Base-by-base conservation (phyloP, 2,888 invertebrate species). In the Silvanus unidentatus region DNA sequence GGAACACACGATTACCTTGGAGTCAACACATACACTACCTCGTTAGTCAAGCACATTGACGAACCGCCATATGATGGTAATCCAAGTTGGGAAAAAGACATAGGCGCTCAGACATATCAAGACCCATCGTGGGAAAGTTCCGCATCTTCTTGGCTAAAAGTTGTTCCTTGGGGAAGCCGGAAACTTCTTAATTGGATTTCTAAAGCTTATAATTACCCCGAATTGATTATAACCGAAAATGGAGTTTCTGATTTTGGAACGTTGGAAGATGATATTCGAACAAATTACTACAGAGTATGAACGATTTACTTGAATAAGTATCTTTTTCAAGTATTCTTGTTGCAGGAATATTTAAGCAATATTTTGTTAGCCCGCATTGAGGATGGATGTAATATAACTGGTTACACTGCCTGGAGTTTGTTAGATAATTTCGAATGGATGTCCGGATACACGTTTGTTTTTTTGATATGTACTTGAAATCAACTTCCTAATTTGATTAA, bases 1-100 rank as follows among this genome's bases (percentile, higher is more conserved):
- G 81, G 77, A 0, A 79, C 86, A 0, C 74, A 75, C 1, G 88
- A 90, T 64, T 86, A 83, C 67, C 73, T 88, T 42, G 88, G 86
- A 1, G 64, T 88, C n/a, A 89, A 89, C 63, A 77, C 82, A 42
- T 90, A 89, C 62, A 81, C 85, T 0, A 75, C 81, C 0, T 70
- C 71, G 51, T 55, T 80, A 54, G 74, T 68, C 76, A 28, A 16
- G 16, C 30, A 37, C 11, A 13, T 32, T 5, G 37, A 39, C 12
- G 53, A 53, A 16, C 12, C 27, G 10, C 35, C 28, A 9, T 14
- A n/a, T 6, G 16, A 37, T 34, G 39, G 35, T 3, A 27, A 43
- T 39, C 43, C 42, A 12, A 27, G 12, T 35, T 53, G 49, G 47
- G 41, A 42, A n/a, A 46, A 40, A 12, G 34, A 40, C 39, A 40